Evolutionary conservation across 92 coral and sea anemone genomes (phyloP), one percentile per base, ranked within the genome.

Genomic region (Virgularia gustaviana): DNA sequence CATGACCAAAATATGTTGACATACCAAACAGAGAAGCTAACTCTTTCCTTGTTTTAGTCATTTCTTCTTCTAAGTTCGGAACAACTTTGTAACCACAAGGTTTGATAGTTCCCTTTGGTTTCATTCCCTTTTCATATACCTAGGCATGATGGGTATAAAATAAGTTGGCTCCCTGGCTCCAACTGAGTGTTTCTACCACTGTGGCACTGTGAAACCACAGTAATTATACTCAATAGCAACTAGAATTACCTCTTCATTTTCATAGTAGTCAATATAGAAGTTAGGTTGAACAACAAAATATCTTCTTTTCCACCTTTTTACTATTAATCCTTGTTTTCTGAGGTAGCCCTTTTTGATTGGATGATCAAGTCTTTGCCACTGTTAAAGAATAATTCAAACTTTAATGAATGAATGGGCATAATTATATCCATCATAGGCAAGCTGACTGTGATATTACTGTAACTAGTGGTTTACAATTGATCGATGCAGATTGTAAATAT

Each of bases 231-330:
- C n/a, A n/a, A n/a, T n/a, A n/a, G n/a, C 31, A 27, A 55, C 4
- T 8, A 2, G 5, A 18, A 70, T 25, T 36, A 88, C 96, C 96
- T 92, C 98, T 59, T 92, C 92, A 73, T 51, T 92, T 72, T 92
- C 98, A 75, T 81, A 92, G 59, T 92, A 92, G 55, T 92, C 92
- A 36, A 92, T 80, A 19, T 71, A 70, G 38, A 83, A 84, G 67
- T 92, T 86, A 36, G 85, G 86, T 61, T 85, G 84, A 23, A 71
- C 98, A 7, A 92, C 98, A 73, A 92, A 92, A 70, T 63, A 89
- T 49, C 98, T 85, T 44, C 59, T 88, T 67, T 84, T 89, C 98
- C 98, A 92, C 78, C 85, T 92, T 67, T 86, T 92, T 59, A 88
- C 77, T 33, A 92, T 61, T n/a, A 89, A 88, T 56, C 98, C 98